Base-by-base conservation (phyloP, 1,140 invertebrate species). In the Trichoplusia ni region DNA sequence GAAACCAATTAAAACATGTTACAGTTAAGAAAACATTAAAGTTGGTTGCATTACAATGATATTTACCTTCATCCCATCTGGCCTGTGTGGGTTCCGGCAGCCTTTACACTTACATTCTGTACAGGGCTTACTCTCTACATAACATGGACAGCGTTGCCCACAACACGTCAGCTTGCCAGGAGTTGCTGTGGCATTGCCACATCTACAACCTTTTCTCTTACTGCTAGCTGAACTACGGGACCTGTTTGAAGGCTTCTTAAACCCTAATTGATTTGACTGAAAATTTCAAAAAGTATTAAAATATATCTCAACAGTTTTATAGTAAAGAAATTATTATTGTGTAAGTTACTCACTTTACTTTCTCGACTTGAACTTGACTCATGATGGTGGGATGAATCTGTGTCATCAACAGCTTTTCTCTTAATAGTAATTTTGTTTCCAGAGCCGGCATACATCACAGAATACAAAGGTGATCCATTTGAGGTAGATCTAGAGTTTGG, bases 91-190 rank as follows among this genome's bases (percentile, higher is more conserved):
- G 92, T 98, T 98, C 81, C 96, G 90, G 86, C 97, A 98, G 4
- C 97, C 97, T 86, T 95, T 93, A 90, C 97, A 98, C 82, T 95
- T 95, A 89, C 97, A 98, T 67, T 96, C 95, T 23, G 95, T 92
- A 81, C 97, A 98, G 7, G 96, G 94, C 89, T 95, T 96, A 77
- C 93, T 95, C 74, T 95, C 96, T 53, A 96, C 95, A 89, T 98
- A 98, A 91, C 97, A 98, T 0, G 97, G 96, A 92, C 97, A 98
- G 64, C 97, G 92, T 84, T 98, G 97, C 2, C 97, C 97, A 84
- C 97, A 97, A 89, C 97, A 98, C 0, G 97, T 98, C 44, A 98
- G 86, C 86, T 97, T 98, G 7, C 96, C 96, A 8, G 96, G 96
- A 64, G 94, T 95, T 4, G 95, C 92, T 0, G 96, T 97, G 11